Evolutionary conservation across 2,888 invertebrate genomes (phyloP).

Genomic region (Alitta virens): DNA sequence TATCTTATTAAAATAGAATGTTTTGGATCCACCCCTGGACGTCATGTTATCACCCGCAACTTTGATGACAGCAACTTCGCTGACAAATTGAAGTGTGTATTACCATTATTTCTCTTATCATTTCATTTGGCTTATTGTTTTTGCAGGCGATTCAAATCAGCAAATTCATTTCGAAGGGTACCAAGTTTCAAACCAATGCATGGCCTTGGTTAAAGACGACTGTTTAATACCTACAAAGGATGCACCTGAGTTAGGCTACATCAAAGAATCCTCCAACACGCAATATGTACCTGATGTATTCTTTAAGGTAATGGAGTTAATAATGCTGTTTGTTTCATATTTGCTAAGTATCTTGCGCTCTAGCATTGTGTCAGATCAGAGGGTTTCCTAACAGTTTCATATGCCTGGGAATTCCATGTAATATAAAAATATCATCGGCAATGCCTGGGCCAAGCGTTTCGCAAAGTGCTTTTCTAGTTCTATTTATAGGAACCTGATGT

Average conservation of each 20-base stretch:
- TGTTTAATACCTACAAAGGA: slow-evolving; percentile 95
- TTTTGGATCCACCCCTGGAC: no score
- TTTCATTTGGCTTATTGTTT: neutral
- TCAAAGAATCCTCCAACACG: slow-evolving; percentile 85
- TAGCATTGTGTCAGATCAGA: no score
- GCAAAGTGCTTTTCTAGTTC: no score
- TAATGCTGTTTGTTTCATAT: no score
- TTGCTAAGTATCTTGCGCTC: no score
- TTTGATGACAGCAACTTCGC: neutral
- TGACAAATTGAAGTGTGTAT: neutral
- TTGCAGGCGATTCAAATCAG: slow-evolving; percentile 77
- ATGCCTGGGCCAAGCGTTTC: no score
- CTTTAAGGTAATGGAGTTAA: slow-evolving; percentile 87
- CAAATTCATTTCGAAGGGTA: slow-evolving; percentile 99
- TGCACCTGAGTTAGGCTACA: slow-evolving; percentile 94
- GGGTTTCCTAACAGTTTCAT: no score
- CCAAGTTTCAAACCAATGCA: slow-evolving; percentile 97
- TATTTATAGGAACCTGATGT: no score
- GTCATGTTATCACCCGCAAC: no score
- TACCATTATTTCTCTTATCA: neutral
- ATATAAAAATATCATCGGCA: no score
- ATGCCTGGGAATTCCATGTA: no score
- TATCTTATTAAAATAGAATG: neutral
- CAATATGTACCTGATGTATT: slow-evolving; percentile 99
- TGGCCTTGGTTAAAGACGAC: slow-evolving; percentile 89